Evolutionary conservation across 2,113 vertebrate genomes (phyloP), one percentile per base, ranked within the genome.

Genomic region (Diglossa brunneiventris): DNA sequence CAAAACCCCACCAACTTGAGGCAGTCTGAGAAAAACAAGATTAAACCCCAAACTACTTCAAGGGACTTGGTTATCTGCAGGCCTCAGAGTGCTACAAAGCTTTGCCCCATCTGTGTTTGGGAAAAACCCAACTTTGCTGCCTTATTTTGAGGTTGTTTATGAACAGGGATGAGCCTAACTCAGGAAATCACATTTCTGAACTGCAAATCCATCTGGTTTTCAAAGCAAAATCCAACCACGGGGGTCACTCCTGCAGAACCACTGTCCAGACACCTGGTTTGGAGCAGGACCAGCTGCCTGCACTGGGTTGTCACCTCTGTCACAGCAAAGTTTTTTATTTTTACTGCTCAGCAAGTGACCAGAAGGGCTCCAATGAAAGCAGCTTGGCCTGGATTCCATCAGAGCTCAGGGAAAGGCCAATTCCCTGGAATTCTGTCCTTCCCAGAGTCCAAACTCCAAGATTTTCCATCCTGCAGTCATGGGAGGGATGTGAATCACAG

Each of bases 381-480:
- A 49, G 44, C 11, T 15, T 4, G 31, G 28, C 14, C 28, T 77
- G 83, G 64, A 33, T 28, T 27, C 7, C 46, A 2, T 26, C 62
- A 31, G 50, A 73, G 61, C 55, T 44, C 61, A 74, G 64, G 17
- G 17, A 80, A 58, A 78, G 12, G 44, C 19, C 7, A 47, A 9
- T 58, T 84, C 61, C 58, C 21, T 49, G 85, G 44, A 76, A 63
- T 55, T 2, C 0, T 73, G 69, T 37, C 90, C 88, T 15, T 26
- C 28, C 42, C 33, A 13, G 10, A 9, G 56, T 9, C 3, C 0
- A 49, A 90, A 90, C 18, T 31, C 64, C 37, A 15, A 44, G 37
- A 15, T 94, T 78, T 89, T 92, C 95, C 94, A 78, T 2, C 27
- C 96, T 90, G 96, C 91, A 91, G 83, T 31, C 84, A 90, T 6